Conservation (phyloP, 2,113 vertebrate genomes). For the Eurystomus gularis region DNA sequence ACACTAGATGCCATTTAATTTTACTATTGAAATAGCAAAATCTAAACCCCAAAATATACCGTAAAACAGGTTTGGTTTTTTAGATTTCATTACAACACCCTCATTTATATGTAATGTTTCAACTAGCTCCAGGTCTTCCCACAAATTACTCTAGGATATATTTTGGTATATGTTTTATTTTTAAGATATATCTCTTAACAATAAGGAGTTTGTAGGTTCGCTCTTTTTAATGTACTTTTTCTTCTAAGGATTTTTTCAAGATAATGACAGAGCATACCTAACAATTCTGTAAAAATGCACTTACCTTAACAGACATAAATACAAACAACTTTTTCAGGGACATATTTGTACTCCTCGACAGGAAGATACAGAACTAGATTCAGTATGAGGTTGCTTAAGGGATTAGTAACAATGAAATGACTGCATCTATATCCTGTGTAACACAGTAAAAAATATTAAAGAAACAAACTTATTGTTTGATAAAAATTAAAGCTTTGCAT, state of each 20-base stretch:
- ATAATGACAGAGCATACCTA: not conserved
- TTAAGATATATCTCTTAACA: not conserved
- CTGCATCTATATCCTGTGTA: not conserved
- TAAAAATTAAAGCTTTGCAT: not conserved
- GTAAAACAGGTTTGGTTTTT: not conserved
- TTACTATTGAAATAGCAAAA: not conserved
- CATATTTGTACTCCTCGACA: not conserved
- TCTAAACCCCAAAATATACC: not conserved
- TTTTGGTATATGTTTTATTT: not conserved
- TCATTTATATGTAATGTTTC: not conserved
- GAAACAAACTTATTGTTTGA: not conserved
- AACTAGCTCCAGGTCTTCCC: not conserved
- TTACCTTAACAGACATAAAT: not conserved
- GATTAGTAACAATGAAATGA: not conserved
- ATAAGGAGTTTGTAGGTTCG: not conserved
- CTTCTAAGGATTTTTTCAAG: not conserved
- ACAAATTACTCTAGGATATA: not conserved
- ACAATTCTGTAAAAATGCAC: not conserved
- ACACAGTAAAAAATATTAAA: not conserved
- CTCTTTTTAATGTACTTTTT: not conserved
- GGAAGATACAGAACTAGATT: not conserved
- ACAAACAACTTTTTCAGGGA: not conserved
- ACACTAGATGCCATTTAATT: not conserved
- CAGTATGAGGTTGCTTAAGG: not conserved
- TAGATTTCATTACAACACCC: not conserved